A percentile compares a stretch with the other conserved stretches of the same genome.
Conservation (phyloP, 1,140 invertebrate genomes). For the Polypedilum pembai region DNA sequence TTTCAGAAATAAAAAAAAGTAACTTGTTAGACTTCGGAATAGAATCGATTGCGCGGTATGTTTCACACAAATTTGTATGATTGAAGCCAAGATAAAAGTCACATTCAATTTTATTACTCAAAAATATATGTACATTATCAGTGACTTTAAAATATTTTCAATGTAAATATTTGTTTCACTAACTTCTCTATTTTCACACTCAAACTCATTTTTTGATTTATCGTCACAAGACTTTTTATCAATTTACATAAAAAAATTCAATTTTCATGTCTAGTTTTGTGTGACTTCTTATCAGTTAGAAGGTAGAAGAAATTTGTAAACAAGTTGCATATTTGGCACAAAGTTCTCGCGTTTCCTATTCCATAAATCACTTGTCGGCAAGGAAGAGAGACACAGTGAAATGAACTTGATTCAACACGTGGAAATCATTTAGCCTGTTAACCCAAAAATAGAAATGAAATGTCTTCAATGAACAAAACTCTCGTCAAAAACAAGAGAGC, state of each 20-base stretch:
- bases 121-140: slow-evolving; percentile 20
- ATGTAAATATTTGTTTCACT: slow-evolving; percentile 22
- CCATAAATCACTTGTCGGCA: slow-evolving; percentile 21
- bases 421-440: neutral
- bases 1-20: no score
- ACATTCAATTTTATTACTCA: slow-evolving; percentile 22
- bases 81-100: neutral
- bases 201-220: neutral
- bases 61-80: slow-evolving; percentile 11
- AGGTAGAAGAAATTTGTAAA: neutral
- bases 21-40: neutral
- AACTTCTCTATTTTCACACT: neutral
- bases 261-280: neutral
- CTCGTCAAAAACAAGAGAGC: slow-evolving; percentile 21
- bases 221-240: neutral
- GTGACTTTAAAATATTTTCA: slow-evolving; percentile 27
- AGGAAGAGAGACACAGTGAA: neutral
- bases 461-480: slow-evolving; percentile 13
- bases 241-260: slow-evolving; percentile 25
- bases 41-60: neutral
- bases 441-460: slow-evolving; percentile 28
- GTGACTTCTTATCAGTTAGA: neutral
- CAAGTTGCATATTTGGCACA: slow-evolving; percentile 3
- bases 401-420: neutral
- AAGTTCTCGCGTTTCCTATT: neutral